Conservation (phyloP, 2,797 vertebrate species). For the Notamacropus eugenii region DNA sequence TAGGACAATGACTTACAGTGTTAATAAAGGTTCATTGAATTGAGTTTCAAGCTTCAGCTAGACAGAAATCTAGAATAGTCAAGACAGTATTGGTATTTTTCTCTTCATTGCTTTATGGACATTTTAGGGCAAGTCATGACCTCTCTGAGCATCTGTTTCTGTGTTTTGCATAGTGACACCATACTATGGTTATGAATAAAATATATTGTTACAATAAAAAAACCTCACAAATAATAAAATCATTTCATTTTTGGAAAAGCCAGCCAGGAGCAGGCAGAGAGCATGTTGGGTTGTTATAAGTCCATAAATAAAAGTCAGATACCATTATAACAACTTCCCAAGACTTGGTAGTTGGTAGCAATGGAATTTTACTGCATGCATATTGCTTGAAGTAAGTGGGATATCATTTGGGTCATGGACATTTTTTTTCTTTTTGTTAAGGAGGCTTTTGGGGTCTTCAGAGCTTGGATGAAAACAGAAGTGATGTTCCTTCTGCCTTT, state of each 20-base stretch:
- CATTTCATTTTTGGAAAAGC: neutral
- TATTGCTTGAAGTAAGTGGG: neutral
- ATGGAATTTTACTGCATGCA: neutral
- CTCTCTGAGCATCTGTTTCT: neutral
- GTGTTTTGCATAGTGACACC: neutral
- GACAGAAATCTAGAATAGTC: neutral
- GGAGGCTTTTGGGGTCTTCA: neutral
- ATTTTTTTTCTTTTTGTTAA: neutral
- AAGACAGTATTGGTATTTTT: neutral
- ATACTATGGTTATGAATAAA: neutral
- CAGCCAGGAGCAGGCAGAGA: neutral
- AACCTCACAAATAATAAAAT: neutral
- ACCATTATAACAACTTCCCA: neutral
- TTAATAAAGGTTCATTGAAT: neutral
- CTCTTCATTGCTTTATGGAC: neutral
- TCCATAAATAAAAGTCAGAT: neutral
- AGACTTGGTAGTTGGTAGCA: neutral
- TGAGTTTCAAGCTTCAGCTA: neutral
- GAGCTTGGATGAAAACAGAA: neutral
- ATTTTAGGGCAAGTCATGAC: neutral
- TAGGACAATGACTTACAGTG: neutral
- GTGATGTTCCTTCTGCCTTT: neutral
- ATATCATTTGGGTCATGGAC: neutral
- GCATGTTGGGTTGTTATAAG: neutral
- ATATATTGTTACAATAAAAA: neutral